Conservation (phyloP, 2,888 invertebrate genomes). For the Heliothis peltigera region DNA sequence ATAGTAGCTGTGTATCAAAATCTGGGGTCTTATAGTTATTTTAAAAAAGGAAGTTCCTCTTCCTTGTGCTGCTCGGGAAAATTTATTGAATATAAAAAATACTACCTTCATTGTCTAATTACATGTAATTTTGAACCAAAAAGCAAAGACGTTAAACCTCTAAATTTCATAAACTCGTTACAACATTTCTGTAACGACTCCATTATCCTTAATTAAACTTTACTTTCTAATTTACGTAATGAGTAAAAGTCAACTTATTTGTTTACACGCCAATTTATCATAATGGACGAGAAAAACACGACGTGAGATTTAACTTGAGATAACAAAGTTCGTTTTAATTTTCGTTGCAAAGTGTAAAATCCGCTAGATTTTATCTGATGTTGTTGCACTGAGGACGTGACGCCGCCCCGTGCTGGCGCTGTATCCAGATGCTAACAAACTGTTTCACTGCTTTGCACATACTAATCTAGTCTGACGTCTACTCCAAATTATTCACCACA, state of each 20-base stretch:
- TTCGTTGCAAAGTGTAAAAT: constrained; percentile 56
- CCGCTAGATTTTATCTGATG: constrained; percentile 39
- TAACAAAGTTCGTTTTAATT: constrained; percentile 57
- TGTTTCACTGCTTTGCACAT: constrained; percentile 34
- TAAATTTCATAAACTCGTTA: constrained; percentile 13
- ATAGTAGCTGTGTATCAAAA: constrained; percentile 5
- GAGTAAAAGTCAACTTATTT: constrained; percentile 53
- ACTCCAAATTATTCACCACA: constrained; percentile 40
- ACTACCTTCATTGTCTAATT: not conserved
- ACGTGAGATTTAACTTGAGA: constrained; percentile 53
- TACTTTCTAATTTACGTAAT: constrained; percentile 44
- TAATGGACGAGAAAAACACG: constrained; percentile 52
- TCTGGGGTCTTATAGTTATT: constrained; percentile 3
- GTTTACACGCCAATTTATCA: constrained; percentile 53
- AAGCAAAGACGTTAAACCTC: constrained; percentile 2
- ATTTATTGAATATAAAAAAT: not conserved
- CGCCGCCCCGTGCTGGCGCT: constrained; percentile 2
- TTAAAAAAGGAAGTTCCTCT: constrained; percentile 7
- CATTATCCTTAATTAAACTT: constrained; percentile 44
- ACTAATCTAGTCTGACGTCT: constrained; percentile 33
- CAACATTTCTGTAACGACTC: constrained; percentile 21
- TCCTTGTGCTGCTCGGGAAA: not conserved
- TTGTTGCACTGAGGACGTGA: constrained; percentile 49
- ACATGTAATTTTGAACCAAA: not conserved
- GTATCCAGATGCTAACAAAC: constrained; percentile 43